These are phyloP conservation scores for Eledone cirrhosa DNA, from an alignment of 2,888 invertebrate species.

Conservation along the genomic window DNA sequence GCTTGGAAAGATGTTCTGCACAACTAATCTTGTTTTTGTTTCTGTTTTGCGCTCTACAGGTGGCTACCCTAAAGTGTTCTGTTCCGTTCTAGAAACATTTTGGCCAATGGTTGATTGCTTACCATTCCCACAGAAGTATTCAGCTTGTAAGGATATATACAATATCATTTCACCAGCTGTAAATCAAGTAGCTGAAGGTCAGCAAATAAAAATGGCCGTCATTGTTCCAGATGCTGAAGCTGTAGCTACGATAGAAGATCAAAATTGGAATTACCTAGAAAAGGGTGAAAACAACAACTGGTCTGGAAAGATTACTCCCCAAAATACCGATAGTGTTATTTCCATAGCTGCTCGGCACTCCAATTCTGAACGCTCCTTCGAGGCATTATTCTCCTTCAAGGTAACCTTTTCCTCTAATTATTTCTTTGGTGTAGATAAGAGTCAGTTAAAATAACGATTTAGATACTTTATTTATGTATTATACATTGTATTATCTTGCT, in stretches of 20 bases:
- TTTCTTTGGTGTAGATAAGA: too few relatives aligned
- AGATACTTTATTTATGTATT: too few relatives aligned
- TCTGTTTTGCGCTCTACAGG: neutral
- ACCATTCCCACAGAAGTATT: neutral
- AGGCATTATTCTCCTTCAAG: neutral
- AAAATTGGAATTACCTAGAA: conserved; percentile 26
- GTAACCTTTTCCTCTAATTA: neutral
- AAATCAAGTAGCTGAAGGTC: conserved; percentile 15
- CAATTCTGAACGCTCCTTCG: neutral
- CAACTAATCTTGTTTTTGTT: too few relatives aligned
- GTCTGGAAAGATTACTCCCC: neutral
- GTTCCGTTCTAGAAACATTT: neutral
- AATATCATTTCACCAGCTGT: conserved; percentile 17
- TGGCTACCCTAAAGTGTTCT: conserved; percentile 7
- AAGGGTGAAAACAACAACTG: conserved; percentile 22
- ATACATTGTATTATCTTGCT: too few relatives aligned
- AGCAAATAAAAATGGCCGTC: conserved; percentile 5
- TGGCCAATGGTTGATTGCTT: conserved; percentile 1
- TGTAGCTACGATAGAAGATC: conserved; percentile 23
- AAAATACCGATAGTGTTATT: neutral
- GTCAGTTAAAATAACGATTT: too few relatives aligned
- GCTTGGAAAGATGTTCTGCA: too few relatives aligned
- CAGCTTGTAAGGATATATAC: conserved; percentile 7
- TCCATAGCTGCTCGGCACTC: neutral
- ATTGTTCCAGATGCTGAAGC: conserved; percentile 27